Evolutionary conservation across 2,888 invertebrate species (phyloP), one percentile per base, ranked within the genome.

Genomic region (Norana najaformis): DNA sequence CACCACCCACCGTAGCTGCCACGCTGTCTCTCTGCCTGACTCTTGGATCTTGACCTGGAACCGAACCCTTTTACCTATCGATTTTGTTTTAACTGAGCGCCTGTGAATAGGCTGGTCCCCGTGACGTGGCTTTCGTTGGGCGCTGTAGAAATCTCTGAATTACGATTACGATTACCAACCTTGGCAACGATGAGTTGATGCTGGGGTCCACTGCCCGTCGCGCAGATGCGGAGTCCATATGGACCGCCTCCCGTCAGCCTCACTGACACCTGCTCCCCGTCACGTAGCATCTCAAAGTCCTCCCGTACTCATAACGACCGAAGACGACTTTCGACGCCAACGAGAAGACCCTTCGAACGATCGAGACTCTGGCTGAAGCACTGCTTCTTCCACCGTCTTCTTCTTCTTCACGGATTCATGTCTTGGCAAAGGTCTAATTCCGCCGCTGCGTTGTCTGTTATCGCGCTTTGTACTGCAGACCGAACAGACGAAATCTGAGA

Each of bases 181-280:
- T 85, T 85, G 2, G 85, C 85, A 85, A 85, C 85, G 85, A 85
- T 23, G 20, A 85, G 85, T 18, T 35, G 85, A 16, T 36, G 69
- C n/a, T 69, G 69, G 0, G n/a, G n/a, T 69, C 69, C 69, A 69
- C n/a, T 69, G 69, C n/a, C 69, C 30, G n/a, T n/a, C 16, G 69
- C 69, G 11, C 8, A 69, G 30, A 69, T 69, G 16, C 85, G 85
- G 6, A 85, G 85, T 0, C 85, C 85, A 37, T 36, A 85, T 5
- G 85, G 85, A 35, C 85, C 85, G 85, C 85, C 85, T 23, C 85
- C 85, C 8, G 36, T 85, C 36, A 85, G 36, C 23, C 85, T 85
- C 30, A 36, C 85, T 6, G 36, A 85, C 37, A 85, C 23, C 37
- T 85, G 36, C 37, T 85, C 85, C 37, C 85, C 85, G 34, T 0